Evolutionary conservation across 2,113 vertebrate genomes (phyloP).

Genomic region (Chaetorhynchus papuensis): DNA sequence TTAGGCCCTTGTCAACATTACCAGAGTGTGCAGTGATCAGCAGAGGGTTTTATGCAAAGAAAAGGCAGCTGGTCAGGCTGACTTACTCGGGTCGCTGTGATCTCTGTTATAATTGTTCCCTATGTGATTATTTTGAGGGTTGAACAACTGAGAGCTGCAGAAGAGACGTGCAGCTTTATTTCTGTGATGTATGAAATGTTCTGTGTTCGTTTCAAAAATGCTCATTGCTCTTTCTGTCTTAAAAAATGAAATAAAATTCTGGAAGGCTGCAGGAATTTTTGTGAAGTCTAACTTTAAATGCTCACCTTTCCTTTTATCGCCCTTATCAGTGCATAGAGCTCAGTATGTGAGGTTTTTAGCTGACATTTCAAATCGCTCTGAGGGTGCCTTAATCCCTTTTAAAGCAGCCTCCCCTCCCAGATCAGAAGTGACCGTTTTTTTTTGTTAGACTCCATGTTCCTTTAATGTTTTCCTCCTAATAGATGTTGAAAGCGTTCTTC

Average conservation of each 20-base stretch:
- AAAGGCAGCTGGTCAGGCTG: conserved; percentile 25
- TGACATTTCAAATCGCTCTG: conserved; percentile 39
- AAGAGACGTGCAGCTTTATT: not conserved
- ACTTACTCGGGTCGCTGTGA: conserved; percentile 20
- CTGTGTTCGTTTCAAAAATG: not conserved
- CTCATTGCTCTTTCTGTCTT: not conserved
- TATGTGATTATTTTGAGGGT: conserved; percentile 46
- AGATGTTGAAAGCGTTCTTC: conserved; percentile 61
- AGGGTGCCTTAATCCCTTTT: conserved; percentile 35
- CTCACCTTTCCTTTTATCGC: conserved; percentile 43
- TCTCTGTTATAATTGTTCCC: conserved; percentile 41
- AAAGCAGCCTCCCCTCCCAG: conserved; percentile 53
- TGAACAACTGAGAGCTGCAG: conserved; percentile 15
- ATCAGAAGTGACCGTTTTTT: conserved; percentile 45
- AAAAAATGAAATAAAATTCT: not conserved
- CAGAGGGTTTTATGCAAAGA: not conserved
- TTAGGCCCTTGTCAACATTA: not conserved
- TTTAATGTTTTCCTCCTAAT: conserved; percentile 62
- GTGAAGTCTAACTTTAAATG: conserved; percentile 56
- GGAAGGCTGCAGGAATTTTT: conserved; percentile 34
- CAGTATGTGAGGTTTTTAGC: not conserved
- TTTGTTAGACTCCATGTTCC: conserved; percentile 50
- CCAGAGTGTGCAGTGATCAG: not conserved
- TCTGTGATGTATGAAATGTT: not conserved
- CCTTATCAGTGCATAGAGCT: conserved; percentile 28